Evolutionary conservation across 2,113 vertebrate species (phyloP).

Genomic region (Salvelinus namaycush): DNA sequence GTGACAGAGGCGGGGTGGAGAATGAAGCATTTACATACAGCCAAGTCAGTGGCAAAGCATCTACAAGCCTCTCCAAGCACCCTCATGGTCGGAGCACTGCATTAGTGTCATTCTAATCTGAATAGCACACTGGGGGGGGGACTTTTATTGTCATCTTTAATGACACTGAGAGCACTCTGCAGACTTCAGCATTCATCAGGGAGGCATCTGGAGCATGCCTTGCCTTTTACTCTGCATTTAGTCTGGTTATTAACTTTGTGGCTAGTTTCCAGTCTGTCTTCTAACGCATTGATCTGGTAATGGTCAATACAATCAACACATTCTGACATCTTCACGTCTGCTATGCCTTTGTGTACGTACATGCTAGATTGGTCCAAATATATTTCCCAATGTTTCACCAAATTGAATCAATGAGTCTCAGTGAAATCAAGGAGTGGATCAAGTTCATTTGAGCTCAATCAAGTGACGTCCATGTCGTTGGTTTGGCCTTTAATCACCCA

Average conservation of each 20-base stretch:
- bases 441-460: too few species aligned
- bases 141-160: slow-evolving; percentile 40
- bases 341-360: too few species aligned
- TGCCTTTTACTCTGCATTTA: slow-evolving; percentile 10
- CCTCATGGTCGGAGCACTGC: slow-evolving; percentile 1
- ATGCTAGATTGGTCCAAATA: too few species aligned
- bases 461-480: too few species aligned
- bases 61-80: background rate
- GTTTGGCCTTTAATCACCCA: too few species aligned
- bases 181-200: slow-evolving; percentile 24
- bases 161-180: slow-evolving; percentile 23
- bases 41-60: slow-evolving; percentile 17
- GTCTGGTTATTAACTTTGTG: background rate
- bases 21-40: background rate
- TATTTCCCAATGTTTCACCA: too few species aligned
- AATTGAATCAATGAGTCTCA: too few species aligned
- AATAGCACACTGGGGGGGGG: slow-evolving; percentile 27
- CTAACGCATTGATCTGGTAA: too few species aligned
- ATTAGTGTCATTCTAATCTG: slow-evolving; percentile 48
- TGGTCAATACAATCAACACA: too few species aligned
- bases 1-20: background rate
- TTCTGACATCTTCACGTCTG: too few species aligned
- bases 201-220: slow-evolving; percentile 12
- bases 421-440: too few species aligned
- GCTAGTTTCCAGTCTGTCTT: too few species aligned